Base-by-base conservation (phyloP, 2,888 invertebrate species). In the Drosophila paracracens region DNA sequence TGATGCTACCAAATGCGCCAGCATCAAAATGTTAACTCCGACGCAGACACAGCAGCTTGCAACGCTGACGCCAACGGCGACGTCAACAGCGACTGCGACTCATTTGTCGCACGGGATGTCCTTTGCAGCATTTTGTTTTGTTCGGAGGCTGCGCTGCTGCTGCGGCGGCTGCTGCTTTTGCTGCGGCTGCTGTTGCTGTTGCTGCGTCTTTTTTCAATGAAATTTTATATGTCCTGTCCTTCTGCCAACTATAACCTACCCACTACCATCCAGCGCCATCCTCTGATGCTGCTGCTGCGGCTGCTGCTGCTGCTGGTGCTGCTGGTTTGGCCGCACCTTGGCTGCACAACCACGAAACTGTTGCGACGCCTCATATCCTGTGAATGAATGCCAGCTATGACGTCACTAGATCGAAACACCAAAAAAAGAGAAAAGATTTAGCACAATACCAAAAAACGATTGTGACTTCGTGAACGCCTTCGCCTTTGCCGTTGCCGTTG, bases 311-410 rank as follows among this genome's bases (percentile, higher is more conserved):
- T 16, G 18, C 25, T 10, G 56, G 33, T 10, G n/a, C 27, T 40
- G 54, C 21, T 27, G 63, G n/a, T 11, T 43, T 43, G 43, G n/a
- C 57, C 59, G 67, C 76, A 67, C 76, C 67, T 77, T 66, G 69
- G 64, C 70, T 70, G 65, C 35, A 36, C 35, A 35, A 43, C 31
- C 27, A 58, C 11, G 25, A 46, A 63, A 33, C 43, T 36, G 16
- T 33, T 29, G 27, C 53, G 64, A 58, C 40, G 79, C 36, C 76
- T 59, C 70, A 80, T 78, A 89, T 90, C 88, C 90, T 91, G 92
- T 92, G 91, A 92, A 92, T 92, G 91, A 92, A 92, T 91, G 91
- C 89, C 91, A 91, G 83, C 81, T 69, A 81, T 91, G 91, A 92
- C 92, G 91, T 92, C 92, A 92, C 71, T 35, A 54, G 74, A 72